Evolutionary conservation across 2,797 vertebrate species (phyloP), one percentile per base, ranked within the genome.

Genomic region (Cetoscarus ocellatus): DNA sequence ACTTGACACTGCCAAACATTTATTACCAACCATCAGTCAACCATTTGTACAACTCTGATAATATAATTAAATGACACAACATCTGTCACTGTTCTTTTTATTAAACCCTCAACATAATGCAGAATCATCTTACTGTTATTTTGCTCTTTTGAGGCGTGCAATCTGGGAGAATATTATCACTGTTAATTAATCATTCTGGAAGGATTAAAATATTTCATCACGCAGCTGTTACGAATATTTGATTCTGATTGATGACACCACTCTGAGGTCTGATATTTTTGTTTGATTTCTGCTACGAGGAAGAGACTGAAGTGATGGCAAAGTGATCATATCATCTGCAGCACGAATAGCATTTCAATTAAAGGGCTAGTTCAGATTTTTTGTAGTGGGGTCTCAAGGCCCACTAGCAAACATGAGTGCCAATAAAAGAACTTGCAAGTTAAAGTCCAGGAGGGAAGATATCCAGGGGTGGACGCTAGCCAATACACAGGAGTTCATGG

Each of bases 11-110:
- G 56, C 58, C 66, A 73, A 82, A 81, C 63, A 56, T 81, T 58
- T 81, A 78, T 80, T 36, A 67, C 60, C 50, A 51, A 45, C 50
- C 10, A 80, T 84, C 66, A 67, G 17, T 71, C 49, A 17, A 59
- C 65, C 18, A 65, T 50, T 65, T 43, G 66, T 19, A 39, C 49
- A 65, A 63, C 70, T 68, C 18, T 39, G 38, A 42, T 63, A 52
- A 68, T 51, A 49, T 49, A 62, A 67, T 69, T 80, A 74, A 59
- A n/a, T 11, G 8, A 48, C 39, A 57, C 51, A 60, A 51, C 78
- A 70, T 73, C 57, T 77, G 53, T 76, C 71, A 45, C 10, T 15
- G 1, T 18, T 42, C 42, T 61, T 18, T 44, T 6, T 61, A 45
- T 70, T 61, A 64, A 52, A 44, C 52, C 51, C 48, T 40, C 59